These are phyloP conservation scores for Eulithis prunata DNA, from an alignment of 2,888 invertebrate species.

Conservation along the genomic window DNA sequence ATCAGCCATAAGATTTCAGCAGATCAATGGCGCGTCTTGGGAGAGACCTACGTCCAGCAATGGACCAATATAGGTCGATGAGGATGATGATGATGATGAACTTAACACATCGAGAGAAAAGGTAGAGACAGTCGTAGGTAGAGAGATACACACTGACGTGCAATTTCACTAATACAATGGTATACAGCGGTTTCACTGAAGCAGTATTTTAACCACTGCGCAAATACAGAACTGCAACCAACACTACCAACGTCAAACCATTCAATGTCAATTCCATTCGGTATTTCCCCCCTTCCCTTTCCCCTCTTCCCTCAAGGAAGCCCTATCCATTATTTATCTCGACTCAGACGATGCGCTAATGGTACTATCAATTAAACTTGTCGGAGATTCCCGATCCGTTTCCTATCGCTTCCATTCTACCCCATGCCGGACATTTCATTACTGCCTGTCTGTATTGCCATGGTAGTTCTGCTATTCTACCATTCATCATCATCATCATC, in stretches of 20 bases:
- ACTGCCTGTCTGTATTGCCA: slow-evolving; percentile 27
- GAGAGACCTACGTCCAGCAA: too few species aligned
- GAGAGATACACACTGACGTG: too few species aligned
- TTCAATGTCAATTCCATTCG: slow-evolving; percentile 4
- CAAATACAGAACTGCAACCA: background rate
- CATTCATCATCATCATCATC: too few species aligned
- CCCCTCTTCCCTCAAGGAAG: slow-evolving; percentile 17
- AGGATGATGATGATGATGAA: too few species aligned
- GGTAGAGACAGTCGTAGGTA: too few species aligned
- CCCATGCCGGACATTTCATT: slow-evolving; percentile 61
- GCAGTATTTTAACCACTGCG: background rate
- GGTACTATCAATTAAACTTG: slow-evolving; percentile 74
- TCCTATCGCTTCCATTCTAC: slow-evolving; percentile 58
- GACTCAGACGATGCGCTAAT: slow-evolving; percentile 54
- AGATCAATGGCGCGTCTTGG: too few species aligned
- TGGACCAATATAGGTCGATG: too few species aligned
- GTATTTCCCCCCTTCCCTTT: background rate
- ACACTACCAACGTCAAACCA: slow-evolving; percentile 6
- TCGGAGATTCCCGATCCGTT: slow-evolving; percentile 67
- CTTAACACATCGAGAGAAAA: too few species aligned
- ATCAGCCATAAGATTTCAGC: too few species aligned
- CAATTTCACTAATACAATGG: too few species aligned
- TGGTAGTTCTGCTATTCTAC: background rate
- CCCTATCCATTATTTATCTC: slow-evolving; percentile 36
- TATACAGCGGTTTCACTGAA: too few species aligned